These are phyloP conservation scores for Neosalanx taihuensis DNA, from an alignment of 2,797 vertebrate species.

Conservation along the genomic window DNA sequence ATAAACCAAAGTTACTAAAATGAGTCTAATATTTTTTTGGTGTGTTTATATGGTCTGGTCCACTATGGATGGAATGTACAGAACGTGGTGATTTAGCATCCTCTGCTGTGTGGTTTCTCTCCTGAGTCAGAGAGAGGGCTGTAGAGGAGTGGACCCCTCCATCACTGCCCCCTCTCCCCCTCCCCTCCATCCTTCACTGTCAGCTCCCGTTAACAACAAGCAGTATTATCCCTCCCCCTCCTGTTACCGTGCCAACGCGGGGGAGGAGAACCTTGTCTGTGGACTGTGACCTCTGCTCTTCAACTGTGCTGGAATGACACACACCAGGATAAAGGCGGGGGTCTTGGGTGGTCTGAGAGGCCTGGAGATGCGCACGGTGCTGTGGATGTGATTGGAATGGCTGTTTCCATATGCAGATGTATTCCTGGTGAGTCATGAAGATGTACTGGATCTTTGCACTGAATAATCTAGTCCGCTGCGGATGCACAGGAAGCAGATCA, in stretches of 20 bases:
- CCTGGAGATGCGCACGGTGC: too few species aligned
- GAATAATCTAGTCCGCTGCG: too few species aligned
- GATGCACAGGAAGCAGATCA: too few species aligned
- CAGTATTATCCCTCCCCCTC: slow-evolving; percentile 31
- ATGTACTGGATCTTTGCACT: too few species aligned
- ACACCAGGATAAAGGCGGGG: not conserved
- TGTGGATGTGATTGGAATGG: too few species aligned
- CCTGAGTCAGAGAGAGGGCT: slow-evolving; percentile 60
- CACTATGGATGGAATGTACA: not conserved
- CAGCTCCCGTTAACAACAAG: slow-evolving; percentile 45
- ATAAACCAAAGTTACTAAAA: slow-evolving; percentile 49
- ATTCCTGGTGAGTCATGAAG: too few species aligned
- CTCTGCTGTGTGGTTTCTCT: slow-evolving; percentile 48
- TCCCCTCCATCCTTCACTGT: slow-evolving; percentile 61
- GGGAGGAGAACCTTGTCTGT: slow-evolving; percentile 18
- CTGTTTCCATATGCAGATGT: too few species aligned
- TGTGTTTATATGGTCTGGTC: not conserved
- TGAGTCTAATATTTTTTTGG: slow-evolving; percentile 35
- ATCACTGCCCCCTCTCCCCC: slow-evolving; percentile 61
- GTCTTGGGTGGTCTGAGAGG: too few species aligned
- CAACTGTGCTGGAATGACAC: not conserved
- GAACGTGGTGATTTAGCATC: slow-evolving; percentile 59
- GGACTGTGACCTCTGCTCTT: not conserved
- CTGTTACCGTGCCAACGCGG: slow-evolving; percentile 11
- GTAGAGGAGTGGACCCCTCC: slow-evolving; percentile 48